Conservation (phyloP, 2,797 vertebrate species). For the Manis pentadactyla region DNA sequence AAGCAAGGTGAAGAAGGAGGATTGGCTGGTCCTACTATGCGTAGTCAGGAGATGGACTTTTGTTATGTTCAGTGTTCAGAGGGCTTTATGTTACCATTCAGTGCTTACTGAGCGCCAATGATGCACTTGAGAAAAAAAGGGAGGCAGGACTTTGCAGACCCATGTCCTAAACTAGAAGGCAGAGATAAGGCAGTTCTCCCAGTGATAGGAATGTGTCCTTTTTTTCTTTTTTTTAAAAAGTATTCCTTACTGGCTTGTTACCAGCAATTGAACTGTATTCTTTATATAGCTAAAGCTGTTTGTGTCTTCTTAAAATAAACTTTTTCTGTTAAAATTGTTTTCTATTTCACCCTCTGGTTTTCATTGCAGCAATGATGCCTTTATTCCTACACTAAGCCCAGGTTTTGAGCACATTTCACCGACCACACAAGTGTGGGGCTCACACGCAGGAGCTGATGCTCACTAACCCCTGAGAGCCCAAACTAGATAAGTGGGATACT, state of each 20-base stretch:
- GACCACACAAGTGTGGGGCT: background rate
- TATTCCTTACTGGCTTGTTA: constrained; percentile 78
- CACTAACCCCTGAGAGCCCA: background rate
- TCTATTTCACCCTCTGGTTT: constrained; percentile 59
- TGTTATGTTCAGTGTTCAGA: background rate
- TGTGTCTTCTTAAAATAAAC: constrained; percentile 82
- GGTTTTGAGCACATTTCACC: background rate
- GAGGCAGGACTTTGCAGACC: constrained; percentile 15
- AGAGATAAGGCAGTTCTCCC: background rate
- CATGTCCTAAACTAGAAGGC: constrained; percentile 35
- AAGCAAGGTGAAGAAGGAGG: constrained; percentile 43
- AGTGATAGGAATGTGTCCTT: constrained; percentile 24
- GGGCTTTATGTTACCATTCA: background rate
- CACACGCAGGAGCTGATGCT: background rate
- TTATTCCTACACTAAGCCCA: constrained; percentile 28
- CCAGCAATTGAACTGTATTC: constrained; percentile 77
- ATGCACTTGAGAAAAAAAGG: constrained; percentile 29
- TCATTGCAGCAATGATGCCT: constrained; percentile 6
- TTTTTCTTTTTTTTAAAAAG: background rate
- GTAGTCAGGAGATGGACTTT: background rate
- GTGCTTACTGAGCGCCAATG: constrained; percentile 1
- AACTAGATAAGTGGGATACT: background rate
- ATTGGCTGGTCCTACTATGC: background rate
- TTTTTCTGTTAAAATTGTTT: constrained; percentile 74
- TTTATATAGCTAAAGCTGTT: constrained; percentile 80